Evolutionary conservation across 1,140 invertebrate species (phyloP), one percentile per base, ranked within the genome.

Genomic region (Pristionchus pacificus): DNA sequence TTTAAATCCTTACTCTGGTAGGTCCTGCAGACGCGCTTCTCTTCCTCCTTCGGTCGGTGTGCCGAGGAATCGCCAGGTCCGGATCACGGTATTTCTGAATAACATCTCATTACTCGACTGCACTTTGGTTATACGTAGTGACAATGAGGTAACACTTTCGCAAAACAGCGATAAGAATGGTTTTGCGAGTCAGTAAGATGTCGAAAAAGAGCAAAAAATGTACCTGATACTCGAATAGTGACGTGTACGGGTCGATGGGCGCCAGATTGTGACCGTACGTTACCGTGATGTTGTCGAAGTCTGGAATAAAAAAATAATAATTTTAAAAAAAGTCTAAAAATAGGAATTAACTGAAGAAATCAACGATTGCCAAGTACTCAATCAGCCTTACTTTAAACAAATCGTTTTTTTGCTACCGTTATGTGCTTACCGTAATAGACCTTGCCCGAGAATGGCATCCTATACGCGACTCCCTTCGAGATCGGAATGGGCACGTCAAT

Each of bases 381-480:
- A 6, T 24, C 25, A 24, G 29, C 15, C 13, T 24, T 24, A 14
- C 33, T 28, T n/a, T 14, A 3, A 13, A 13, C 33, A 32, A 64
- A 64, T 19, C 19, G 33, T 15, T 59, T 1, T 67, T 6, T 66
- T 0, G 1, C 10, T 38, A 67, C 6, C 25, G 30, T 6, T n/a
- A 2, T 27, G 27, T 62, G 49, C 66, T 62, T 31, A 74, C 72
- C 57, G 57, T 75, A 75, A 38, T 75, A 74, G 31, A 75, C 31
- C 29, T 75, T 75, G 74, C 74, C 74, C 49, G 74, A 66, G 65
- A 75, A 65, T 28, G 74, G 74, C 29, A 75, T 74, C 31, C 72
- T n/a, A 55, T 75, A 75, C 2, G 74, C 74, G 32, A 75, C 59
- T 49, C 67, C 70, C 58, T 75, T 75, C 10, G 63, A 62, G 15